phyloP scores from a whole-genome alignment of 2,113 vertebrate genomes.

The Arvicanthis niloticus region DNA sequence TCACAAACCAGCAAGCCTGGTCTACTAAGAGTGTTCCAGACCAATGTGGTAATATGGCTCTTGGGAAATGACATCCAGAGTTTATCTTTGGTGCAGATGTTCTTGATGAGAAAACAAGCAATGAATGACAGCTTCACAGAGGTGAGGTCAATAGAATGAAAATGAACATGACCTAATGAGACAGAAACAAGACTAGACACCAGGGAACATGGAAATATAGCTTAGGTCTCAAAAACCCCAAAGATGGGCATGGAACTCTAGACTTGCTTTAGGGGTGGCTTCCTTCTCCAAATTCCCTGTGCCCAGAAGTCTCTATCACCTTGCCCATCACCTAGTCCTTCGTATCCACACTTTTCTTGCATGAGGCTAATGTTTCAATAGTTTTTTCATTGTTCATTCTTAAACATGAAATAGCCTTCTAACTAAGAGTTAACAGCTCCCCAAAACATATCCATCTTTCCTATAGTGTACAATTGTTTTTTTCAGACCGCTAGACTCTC shows the following conservation, averaged over 20 bases:
- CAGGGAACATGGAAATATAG: background rate
- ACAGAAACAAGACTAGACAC: background rate
- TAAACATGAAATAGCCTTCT: background rate
- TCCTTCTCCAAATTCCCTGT: background rate
- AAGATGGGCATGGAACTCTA: fast-evolving
- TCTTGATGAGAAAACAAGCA: background rate
- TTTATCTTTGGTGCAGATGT: background rate
- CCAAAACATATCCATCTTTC: background rate
- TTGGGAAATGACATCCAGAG: background rate
- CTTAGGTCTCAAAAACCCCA: background rate
- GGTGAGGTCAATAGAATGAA: background rate
- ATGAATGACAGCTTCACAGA: background rate
- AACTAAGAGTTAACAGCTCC: background rate
- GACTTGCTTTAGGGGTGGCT: fast-evolving
- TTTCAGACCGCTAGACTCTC: background rate
- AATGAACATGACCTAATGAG: background rate
- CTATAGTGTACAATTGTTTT: background rate
- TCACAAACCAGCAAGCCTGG: background rate
- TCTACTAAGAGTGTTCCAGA: background rate
- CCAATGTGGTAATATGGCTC: background rate
- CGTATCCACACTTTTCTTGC: background rate
- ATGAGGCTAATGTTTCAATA: background rate
- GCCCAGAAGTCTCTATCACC: fast-evolving
- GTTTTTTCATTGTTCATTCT: constrained; percentile 16
- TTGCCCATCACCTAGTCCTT: background rate